Evolutionary conservation across 2,113 vertebrate species (phyloP).

Genomic region (Vicugna pacos): DNA sequence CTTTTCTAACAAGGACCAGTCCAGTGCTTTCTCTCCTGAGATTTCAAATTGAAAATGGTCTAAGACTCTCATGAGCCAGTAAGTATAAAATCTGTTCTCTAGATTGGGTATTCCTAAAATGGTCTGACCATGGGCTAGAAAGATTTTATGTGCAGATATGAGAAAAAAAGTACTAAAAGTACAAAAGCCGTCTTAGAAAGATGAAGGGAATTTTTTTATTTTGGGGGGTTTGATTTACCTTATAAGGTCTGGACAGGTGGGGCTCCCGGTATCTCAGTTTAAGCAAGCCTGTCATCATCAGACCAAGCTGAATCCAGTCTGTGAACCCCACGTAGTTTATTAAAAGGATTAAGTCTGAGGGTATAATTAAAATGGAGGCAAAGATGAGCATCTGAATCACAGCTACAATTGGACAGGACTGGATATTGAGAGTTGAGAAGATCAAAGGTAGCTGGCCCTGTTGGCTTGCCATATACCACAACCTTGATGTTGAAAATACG

Average conservation of each 20-base stretch:
- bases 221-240: conserved; percentile 79
- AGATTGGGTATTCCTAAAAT: neutral
- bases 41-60: neutral
- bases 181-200: neutral
- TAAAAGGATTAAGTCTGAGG: conserved; percentile 85
- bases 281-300: conserved; percentile 84
- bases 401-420: conserved; percentile 83
- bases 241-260: conserved; percentile 84
- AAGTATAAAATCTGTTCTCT: neutral
- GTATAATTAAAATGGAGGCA: conserved; percentile 86
- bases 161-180: neutral
- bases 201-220: neutral
- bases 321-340: conserved; percentile 86
- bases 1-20: neutral
- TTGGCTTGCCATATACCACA: conserved; percentile 86
- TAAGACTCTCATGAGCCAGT: neutral
- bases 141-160: neutral
- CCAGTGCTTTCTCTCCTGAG: neutral
- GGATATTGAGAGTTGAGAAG: conserved; percentile 86
- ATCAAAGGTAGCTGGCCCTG: conserved; percentile 85
- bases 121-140: neutral
- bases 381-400: conserved; percentile 85
- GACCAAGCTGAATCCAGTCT: conserved; percentile 83
- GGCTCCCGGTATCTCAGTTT: conserved; percentile 86
- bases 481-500: conserved; percentile 81